Percentiles rank a stretch among this genome's conserved stretches.
phyloP scores from a whole-genome alignment of 2,113 vertebrate species.

The Perca fluviatilis region DNA sequence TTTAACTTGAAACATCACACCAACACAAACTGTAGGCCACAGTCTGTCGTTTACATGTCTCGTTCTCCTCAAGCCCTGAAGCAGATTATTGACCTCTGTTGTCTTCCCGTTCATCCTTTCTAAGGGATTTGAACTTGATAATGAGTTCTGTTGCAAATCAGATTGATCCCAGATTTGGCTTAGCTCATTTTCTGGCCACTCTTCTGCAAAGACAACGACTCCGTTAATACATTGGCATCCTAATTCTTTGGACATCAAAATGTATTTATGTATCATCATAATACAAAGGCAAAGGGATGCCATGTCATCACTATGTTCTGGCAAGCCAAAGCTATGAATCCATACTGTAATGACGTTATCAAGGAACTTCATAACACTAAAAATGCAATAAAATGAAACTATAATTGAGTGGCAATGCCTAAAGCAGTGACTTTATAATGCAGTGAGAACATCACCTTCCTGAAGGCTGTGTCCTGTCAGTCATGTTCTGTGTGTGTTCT shows the following conservation, averaged over 20 bases:
- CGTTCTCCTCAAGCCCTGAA: conserved; percentile 34
- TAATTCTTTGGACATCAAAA: conserved; percentile 37
- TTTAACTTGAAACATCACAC: conserved; percentile 67
- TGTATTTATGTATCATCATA: background rate
- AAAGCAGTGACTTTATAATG: conserved; percentile 46
- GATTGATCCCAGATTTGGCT: conserved; percentile 45
- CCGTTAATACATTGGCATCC: conserved; percentile 20
- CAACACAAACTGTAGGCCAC: conserved; percentile 50
- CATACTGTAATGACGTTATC: conserved; percentile 16
- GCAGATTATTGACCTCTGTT: conserved; percentile 49
- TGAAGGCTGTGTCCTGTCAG: conserved; percentile 57
- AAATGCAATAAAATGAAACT: conserved; percentile 47
- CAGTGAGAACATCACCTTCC: conserved; percentile 55
- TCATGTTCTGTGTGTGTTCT: conserved; percentile 31
- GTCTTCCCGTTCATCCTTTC: conserved; percentile 41
- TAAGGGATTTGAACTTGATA: conserved; percentile 48
- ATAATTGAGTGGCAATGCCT: conserved; percentile 10
- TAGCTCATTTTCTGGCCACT: conserved; percentile 25
- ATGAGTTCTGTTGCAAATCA: conserved; percentile 44
- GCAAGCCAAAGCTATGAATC: conserved; percentile 17
- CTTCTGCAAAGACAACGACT: conserved; percentile 42
- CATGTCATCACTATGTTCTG: background rate
- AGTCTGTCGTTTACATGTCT: conserved; percentile 68
- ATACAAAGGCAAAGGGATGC: conserved; percentile 7
- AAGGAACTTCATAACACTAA: conserved; percentile 26